These are phyloP conservation scores for Aricia agestis DNA, from an alignment of 1,140 invertebrate species.

Conservation along the genomic window DNA sequence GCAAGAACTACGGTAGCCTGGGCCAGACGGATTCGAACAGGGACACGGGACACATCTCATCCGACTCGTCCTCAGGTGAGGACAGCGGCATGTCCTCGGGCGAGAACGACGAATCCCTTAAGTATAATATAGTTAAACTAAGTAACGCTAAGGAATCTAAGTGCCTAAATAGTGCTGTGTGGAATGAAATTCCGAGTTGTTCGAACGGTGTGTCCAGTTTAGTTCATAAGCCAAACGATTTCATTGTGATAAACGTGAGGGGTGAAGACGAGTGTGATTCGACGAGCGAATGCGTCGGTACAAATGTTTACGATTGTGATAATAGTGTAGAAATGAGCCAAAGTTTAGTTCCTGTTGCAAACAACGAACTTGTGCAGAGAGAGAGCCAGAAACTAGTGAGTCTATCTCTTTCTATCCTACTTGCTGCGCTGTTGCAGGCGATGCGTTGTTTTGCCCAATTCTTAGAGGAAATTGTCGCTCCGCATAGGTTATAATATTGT, in stretches of 20 bases:
- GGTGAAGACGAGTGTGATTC: constrained; percentile 48
- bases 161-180: constrained; percentile 65
- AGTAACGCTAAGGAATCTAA: constrained; percentile 49
- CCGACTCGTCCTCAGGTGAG: constrained; percentile 35
- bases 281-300: constrained; percentile 41
- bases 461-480: constrained; percentile 66
- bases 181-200: constrained; percentile 74
- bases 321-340: constrained; percentile 53
- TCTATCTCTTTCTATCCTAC: constrained; percentile 63
- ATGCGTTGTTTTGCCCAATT: constrained; percentile 71
- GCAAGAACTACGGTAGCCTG: constrained; percentile 55
- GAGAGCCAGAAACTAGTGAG: constrained; percentile 68
- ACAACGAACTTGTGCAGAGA: constrained; percentile 59
- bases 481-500: constrained; percentile 54
- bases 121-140: constrained; percentile 41
- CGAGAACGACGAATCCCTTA: constrained; percentile 60
- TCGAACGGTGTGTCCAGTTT: constrained; percentile 55
- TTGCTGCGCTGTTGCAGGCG: constrained; percentile 64
- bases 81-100: constrained; percentile 71
- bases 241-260: constrained; percentile 69
- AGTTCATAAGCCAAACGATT: constrained; percentile 43
- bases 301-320: constrained; percentile 63
- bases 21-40: constrained; percentile 25
- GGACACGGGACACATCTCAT: constrained; percentile 32
- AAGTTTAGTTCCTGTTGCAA: constrained; percentile 64